phyloP scores from a whole-genome alignment of 2,888 invertebrate genomes.

The Eupithecia vulgata region DNA sequence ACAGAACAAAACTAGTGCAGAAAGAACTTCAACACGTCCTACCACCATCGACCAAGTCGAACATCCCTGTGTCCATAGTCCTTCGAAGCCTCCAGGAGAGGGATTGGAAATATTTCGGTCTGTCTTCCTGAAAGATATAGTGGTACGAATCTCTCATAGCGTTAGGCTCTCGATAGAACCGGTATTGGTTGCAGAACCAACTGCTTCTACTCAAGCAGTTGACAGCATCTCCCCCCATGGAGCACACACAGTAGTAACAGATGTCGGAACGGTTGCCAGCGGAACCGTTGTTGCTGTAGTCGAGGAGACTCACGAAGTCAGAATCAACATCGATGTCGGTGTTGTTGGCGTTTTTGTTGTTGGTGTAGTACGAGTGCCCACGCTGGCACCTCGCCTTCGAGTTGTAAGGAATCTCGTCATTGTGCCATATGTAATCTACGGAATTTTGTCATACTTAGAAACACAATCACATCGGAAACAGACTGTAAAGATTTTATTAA shows the following conservation, averaged over 20 bases:
- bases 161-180: constrained; percentile 49
- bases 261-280: constrained; percentile 18
- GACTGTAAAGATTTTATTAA: background rate
- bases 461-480: background rate
- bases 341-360: constrained; percentile 59
- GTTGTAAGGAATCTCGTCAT: constrained; percentile 73
- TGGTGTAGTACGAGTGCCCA: constrained; percentile 69
- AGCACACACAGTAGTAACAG: constrained; percentile 71
- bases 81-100: constrained; percentile 69
- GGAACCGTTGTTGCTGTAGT: constrained; percentile 50
- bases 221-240: constrained; percentile 49
- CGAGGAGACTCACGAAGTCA: constrained; percentile 59
- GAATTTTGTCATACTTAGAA: background rate
- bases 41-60: constrained; percentile 58
- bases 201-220: constrained; percentile 60
- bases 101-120: constrained; percentile 66
- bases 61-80: constrained; percentile 70
- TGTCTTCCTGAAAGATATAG: constrained; percentile 59
- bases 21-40: constrained; percentile 32
- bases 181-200: constrained; percentile 68
- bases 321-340: constrained; percentile 59
- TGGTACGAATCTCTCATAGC: constrained; percentile 57
- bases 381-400: constrained; percentile 62
- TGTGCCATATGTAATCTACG: constrained; percentile 75
- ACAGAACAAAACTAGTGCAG: constrained; percentile 41